These are phyloP conservation scores for Drosophila tani DNA, from an alignment of 1,140 invertebrate species.

Conservation along the genomic window DNA sequence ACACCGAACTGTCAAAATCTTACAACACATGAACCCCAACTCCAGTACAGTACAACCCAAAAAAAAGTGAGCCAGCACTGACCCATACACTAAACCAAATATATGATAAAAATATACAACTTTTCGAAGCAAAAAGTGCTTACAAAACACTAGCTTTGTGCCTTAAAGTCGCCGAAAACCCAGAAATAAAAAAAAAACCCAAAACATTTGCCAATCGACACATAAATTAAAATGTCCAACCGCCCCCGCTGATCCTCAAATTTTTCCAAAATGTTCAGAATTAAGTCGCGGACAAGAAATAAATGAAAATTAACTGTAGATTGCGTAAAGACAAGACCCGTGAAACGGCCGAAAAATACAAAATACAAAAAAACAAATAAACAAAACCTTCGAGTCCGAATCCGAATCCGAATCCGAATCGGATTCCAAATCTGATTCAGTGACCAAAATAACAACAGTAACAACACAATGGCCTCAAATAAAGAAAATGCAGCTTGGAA, in stretches of 20 bases:
- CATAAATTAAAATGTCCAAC: slow-evolving; percentile 66
- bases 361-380: slow-evolving; percentile 51
- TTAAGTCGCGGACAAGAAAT: slow-evolving; percentile 55
- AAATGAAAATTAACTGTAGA: slow-evolving; percentile 71
- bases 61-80: slow-evolving; percentile 10
- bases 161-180: slow-evolving; percentile 37
- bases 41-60: slow-evolving; percentile 1
- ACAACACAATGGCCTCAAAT: slow-evolving; percentile 27
- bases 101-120: slow-evolving; percentile 34
- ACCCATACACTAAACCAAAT: slow-evolving; percentile 22
- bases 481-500: slow-evolving; percentile 50
- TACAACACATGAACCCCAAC: neutral
- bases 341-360: slow-evolving; percentile 11
- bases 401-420: slow-evolving; percentile 60
- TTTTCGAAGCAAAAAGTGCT: slow-evolving; percentile 17
- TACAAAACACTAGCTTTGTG: slow-evolving; percentile 29
- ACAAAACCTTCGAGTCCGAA: slow-evolving; percentile 66
- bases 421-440: slow-evolving; percentile 60
- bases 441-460: slow-evolving; percentile 44
- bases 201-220: slow-evolving; percentile 64
- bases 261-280: slow-evolving; percentile 51
- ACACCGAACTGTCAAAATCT: neutral
- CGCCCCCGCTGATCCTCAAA: slow-evolving; percentile 12
- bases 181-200: slow-evolving; percentile 4
- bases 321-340: slow-evolving; percentile 65